These are phyloP conservation scores for Anthonomus grandis DNA, from an alignment of 1,140 invertebrate species.

Conservation along the genomic window DNA sequence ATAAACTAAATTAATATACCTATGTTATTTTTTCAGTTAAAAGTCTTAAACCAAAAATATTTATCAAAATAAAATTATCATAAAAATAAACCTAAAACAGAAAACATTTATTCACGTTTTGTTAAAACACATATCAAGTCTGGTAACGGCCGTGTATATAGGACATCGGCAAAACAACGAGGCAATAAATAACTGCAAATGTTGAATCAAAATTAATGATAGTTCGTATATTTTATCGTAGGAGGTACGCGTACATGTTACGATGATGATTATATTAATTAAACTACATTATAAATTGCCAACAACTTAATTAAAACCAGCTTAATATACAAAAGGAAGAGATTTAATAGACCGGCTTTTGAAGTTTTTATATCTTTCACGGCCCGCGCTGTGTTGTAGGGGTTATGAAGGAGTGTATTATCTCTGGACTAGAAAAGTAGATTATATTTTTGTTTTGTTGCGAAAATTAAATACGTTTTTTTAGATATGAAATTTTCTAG, in stretches of 20 bases:
- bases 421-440: too few species aligned
- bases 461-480: too few species aligned
- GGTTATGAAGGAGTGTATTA: too few species aligned
- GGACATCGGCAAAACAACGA: conserved; percentile 9
- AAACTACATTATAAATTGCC: conserved; percentile 22
- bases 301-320: conserved; percentile 27
- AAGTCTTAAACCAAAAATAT: too few species aligned
- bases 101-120: conserved; percentile 1
- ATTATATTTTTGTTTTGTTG: too few species aligned
- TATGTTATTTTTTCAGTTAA: too few species aligned
- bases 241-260: conserved; percentile 20
- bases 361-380: background rate
- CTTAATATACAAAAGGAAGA: conserved; percentile 21
- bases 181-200: conserved; percentile 21
- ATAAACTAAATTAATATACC: too few species aligned
- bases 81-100: background rate
- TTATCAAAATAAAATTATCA: too few species aligned
- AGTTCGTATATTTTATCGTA: conserved; percentile 23
- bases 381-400: too few species aligned
- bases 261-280: conserved; percentile 29
- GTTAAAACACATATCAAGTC: conserved; percentile 2
- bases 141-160: background rate
- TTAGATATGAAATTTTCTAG: too few species aligned
- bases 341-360: conserved; percentile 1
- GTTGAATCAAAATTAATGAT: conserved; percentile 28